Base-by-base conservation (phyloP, 2,113 vertebrate genomes). In the Phalacrocorax aristotelis region DNA sequence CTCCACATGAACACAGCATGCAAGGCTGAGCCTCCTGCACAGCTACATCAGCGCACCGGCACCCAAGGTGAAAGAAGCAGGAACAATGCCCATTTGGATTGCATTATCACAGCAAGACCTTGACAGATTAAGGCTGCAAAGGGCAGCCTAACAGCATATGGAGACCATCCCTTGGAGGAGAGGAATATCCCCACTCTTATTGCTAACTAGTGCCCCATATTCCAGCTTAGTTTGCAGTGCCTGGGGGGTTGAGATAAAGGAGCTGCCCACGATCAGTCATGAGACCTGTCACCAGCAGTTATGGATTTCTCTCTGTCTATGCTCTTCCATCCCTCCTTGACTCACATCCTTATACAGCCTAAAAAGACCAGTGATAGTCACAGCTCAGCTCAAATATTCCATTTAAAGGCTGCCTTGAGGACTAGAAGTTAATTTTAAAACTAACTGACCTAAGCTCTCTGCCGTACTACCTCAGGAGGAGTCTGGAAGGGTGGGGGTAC, bases 401-500 rank as follows among this genome's bases (percentile, higher is more conserved):
- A 75, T 95, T 90, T 93, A 95, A 94, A 97, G 86, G 44, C 60
- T 96, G 95, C 91, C 95, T 95, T 54, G 78, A 96, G 96, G 91
- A 96, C 93, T 84, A 75, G 85, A 96, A 97, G 94, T 97, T 97
- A 97, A 97, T 97, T 96, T 95, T 95, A 94, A 97, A 95, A 90
- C 90, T 93, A 96, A 97, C 93, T 97, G 96, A 96, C 94, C 97
- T 97, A 95, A 96, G 95, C 93, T 93, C 77, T 91, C 83, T 95
- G 91, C 90, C 75, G 51, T 10, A 81, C 32, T 76, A 94, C 89
- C 95, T 97, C 91, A 89, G 87, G 92, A 97, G 83, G 68, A 91
- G 90, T 66, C 72, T 64, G 89, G 44, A 76, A 80, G 83, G 88
- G 79, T 80, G 80, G 86, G 46, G 85, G 72, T 72, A 36, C 74